phyloP scores from a whole-genome alignment of 2,888 invertebrate species.

The Dione vanillae region DNA sequence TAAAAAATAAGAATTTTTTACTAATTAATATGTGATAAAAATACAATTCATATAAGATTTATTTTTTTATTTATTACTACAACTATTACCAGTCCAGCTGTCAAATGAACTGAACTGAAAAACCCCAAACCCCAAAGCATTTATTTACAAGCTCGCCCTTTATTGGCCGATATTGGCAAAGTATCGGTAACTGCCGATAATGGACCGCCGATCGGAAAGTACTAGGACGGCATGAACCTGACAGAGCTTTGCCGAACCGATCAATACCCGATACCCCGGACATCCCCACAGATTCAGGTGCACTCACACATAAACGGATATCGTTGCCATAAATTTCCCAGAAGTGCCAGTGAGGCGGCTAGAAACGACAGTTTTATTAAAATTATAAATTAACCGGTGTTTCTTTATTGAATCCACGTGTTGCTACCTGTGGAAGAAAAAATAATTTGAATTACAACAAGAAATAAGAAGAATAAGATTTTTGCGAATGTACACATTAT shows the following conservation, averaged over 20 bases:
- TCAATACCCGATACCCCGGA: conserved; percentile 68
- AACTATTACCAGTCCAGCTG: too few relatives aligned
- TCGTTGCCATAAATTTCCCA: conserved; percentile 47
- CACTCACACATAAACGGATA: conserved; percentile 50
- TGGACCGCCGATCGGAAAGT: conserved; percentile 78
- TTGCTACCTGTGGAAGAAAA: too few relatives aligned
- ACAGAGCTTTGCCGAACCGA: conserved; percentile 73
- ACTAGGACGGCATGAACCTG: conserved; percentile 64
- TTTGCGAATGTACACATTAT: too few relatives aligned
- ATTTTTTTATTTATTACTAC: too few relatives aligned
- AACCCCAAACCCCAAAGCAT: too few relatives aligned
- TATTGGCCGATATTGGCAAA: conserved; percentile 52
- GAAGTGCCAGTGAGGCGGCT: conserved; percentile 20
- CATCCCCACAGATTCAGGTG: conserved; percentile 64
- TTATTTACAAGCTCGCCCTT: too few relatives aligned
- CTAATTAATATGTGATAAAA: too few relatives aligned
- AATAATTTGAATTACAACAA: too few relatives aligned
- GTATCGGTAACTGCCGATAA: conserved; percentile 77
- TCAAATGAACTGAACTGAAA: too few relatives aligned
- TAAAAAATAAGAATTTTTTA: too few relatives aligned
- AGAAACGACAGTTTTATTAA: conserved; percentile 8
- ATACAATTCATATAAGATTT: too few relatives aligned
- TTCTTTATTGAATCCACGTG: conserved; percentile 4
- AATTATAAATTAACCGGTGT: background rate
- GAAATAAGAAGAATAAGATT: too few relatives aligned